Evolutionary conservation across 2,888 invertebrate genomes (phyloP), one percentile per base, ranked within the genome.

Genomic region (Cancer borealis): DNA sequence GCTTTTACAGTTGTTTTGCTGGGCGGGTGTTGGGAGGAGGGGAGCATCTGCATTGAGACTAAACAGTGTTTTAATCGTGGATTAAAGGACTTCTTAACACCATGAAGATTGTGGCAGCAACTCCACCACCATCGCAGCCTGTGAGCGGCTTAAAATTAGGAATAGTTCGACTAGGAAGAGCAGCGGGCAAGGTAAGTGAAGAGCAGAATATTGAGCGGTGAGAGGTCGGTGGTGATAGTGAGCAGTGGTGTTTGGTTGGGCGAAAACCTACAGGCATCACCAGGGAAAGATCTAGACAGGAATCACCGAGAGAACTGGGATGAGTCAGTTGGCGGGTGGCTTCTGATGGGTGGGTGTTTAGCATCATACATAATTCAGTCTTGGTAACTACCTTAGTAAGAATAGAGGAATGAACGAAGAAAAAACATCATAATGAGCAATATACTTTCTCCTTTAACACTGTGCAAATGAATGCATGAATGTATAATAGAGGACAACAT

Each of bases 161-260:
- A 66, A 95, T 95, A 21, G 95, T 95, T 49, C 84, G 95, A 47
- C 95, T 95, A 46, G 95, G 95, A 39, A 93, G 95, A 93, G 95
- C 95, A 79, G 95, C 95, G 39, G 95, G 95, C n/a, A 95, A 95
- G 95, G 95, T 95, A 49, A 88, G 91, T 39, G 46, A 45, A 87
- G 49, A 88, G 60, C 87, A 46, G 91, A 91, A 45, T 84, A 90
- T 92, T 92, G 92, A 92, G 88, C 92, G 92, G 92, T 87, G 92
- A 49, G 92, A 54, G 92, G 84, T 79, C 21, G 92, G 92, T 49
- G 92, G 92, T 92, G 60, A 88, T 88, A 45, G 92, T 92, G 60
- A 49, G 88, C 60, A 88, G 92, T 88, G 60, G 49, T 88, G 88
- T 88, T 66, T 88, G 88, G 92, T 88, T 17, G 66, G 46, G 92